Conservation (phyloP, 2,888 invertebrate species). For the Synergus umbraculus region DNA sequence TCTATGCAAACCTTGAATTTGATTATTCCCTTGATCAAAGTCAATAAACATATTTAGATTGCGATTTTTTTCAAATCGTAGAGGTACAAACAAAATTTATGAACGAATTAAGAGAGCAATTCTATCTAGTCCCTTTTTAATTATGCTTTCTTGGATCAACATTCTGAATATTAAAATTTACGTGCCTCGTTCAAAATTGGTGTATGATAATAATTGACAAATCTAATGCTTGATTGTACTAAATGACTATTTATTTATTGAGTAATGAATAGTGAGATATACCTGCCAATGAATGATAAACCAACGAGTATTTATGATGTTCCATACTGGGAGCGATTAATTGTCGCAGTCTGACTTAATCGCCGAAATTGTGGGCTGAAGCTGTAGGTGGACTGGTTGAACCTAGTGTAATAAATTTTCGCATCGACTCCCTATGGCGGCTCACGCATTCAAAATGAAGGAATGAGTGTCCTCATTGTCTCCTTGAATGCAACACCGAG, state of each 20-base stretch:
- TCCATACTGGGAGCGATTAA: conserved; percentile 50
- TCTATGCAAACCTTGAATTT: conserved; percentile 36
- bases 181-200: no score
- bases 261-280: conserved; percentile 18
- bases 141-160: background rate
- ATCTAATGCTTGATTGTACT: no score
- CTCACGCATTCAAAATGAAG: conserved; percentile 47
- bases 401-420: conserved; percentile 53
- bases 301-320: conserved; percentile 48
- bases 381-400: conserved; percentile 54
- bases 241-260: conserved; percentile 17
- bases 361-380: conserved; percentile 55
- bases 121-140: background rate
- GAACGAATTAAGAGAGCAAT: background rate
- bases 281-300: conserved; percentile 41
- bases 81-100: background rate
- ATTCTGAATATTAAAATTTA: no score
- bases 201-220: no score
- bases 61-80: background rate
- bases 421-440: conserved; percentile 50
- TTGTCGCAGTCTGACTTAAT: conserved; percentile 53
- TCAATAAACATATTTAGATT: background rate
- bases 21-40: background rate
- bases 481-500: conserved; percentile 51
- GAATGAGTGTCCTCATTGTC: conserved; percentile 54